phyloP scores from a whole-genome alignment of 1,140 invertebrate genomes.

The Nymphalis io region DNA sequence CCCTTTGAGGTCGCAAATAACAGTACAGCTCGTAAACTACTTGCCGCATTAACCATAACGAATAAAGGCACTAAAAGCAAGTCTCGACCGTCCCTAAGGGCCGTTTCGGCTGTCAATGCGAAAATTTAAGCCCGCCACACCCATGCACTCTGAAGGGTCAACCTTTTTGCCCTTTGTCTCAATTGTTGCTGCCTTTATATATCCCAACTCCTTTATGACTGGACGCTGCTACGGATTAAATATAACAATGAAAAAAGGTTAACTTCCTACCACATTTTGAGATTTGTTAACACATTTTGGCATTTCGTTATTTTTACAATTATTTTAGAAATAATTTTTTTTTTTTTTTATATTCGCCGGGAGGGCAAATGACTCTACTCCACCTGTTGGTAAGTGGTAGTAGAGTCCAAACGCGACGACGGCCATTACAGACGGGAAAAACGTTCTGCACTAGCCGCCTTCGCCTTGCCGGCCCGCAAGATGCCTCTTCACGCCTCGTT shows the following conservation, averaged over 20 bases:
- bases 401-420: too few relatives aligned
- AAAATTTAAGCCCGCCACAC: slow-evolving; percentile 77
- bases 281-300: not conserved
- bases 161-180: slow-evolving; percentile 73
- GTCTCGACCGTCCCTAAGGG: slow-evolving; percentile 68
- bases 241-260: slow-evolving; percentile 25
- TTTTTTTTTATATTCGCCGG: too few relatives aligned
- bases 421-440: too few relatives aligned
- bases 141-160: slow-evolving; percentile 75
- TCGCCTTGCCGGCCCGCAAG: too few relatives aligned
- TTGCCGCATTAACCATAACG: slow-evolving; percentile 77
- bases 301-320: too few relatives aligned
- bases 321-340: too few relatives aligned
- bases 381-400: too few relatives aligned
- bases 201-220: slow-evolving; percentile 50
- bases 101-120: slow-evolving; percentile 78
- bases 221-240: slow-evolving; percentile 30
- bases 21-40: slow-evolving; percentile 74
- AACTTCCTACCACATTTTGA: slow-evolving; percentile 31
- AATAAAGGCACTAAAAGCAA: slow-evolving; percentile 78
- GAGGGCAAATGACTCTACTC: too few relatives aligned
- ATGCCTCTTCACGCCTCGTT: too few relatives aligned
- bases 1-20: slow-evolving; percentile 67
- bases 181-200: slow-evolving; percentile 61
- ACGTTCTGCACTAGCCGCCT: too few relatives aligned